Percentiles rank a stretch among this genome's conserved stretches.
phyloP scores from a whole-genome alignment of 2,797 vertebrate genomes.

The Tangara arthus region DNA sequence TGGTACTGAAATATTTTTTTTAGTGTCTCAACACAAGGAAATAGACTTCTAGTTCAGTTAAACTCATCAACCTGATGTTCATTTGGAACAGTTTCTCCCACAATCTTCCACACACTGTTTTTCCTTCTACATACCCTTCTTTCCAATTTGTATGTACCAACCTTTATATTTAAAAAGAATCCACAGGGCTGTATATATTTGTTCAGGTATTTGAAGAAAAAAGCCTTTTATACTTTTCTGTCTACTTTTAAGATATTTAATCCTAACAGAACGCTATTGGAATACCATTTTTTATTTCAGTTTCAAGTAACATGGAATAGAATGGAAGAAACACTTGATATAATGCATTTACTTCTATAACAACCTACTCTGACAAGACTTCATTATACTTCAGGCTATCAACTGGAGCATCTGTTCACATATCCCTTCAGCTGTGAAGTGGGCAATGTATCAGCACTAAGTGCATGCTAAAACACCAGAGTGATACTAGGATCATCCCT shows the following conservation, averaged over 20 bases:
- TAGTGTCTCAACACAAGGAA: not conserved
- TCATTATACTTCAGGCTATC: not conserved
- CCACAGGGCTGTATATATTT: not conserved
- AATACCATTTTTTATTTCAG: not conserved
- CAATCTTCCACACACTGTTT: not conserved
- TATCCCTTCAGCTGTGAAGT: not conserved
- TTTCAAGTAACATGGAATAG: not conserved
- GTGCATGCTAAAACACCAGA: not conserved
- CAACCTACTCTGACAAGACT: not conserved
- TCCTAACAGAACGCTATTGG: not conserved
- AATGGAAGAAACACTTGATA: not conserved
- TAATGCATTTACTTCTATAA: not conserved
- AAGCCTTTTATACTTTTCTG: not conserved
- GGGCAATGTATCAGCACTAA: not conserved
- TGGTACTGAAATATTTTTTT: not conserved
- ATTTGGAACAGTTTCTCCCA: not conserved
- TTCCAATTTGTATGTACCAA: not conserved
- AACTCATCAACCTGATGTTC: not conserved
- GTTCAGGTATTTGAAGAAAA: not conserved
- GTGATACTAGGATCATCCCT: not conserved
- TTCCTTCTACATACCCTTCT: not conserved
- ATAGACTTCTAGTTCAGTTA: not conserved
- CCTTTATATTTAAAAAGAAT: not conserved
- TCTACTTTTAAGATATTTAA: not conserved
- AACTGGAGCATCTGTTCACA: not conserved